Evolutionary conservation across 2,113 vertebrate species (phyloP).

Genomic region (Stegostoma tigrinum): DNA sequence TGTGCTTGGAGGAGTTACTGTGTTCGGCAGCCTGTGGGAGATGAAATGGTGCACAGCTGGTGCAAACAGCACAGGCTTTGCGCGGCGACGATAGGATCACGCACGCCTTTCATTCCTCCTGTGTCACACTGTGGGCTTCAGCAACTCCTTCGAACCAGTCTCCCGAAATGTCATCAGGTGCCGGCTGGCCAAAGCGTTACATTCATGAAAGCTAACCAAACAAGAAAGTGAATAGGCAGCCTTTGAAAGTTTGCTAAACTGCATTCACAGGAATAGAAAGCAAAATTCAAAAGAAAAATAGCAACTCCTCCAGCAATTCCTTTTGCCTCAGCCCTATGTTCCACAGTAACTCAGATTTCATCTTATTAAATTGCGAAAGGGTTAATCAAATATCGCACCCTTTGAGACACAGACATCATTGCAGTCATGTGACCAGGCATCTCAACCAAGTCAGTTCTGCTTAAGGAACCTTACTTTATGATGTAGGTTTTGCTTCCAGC

Average conservation of each 20-base stretch:
- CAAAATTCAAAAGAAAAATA: no score
- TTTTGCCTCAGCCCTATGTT: no score
- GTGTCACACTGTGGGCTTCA: not conserved
- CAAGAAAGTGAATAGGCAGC: not conserved
- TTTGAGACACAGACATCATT: not conserved
- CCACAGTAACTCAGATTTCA: no score
- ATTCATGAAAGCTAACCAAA: not conserved
- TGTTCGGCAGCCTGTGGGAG: not conserved
- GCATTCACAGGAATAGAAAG: no score
- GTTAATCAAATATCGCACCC: no score
- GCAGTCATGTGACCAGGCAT: not conserved
- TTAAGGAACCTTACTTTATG: not conserved
- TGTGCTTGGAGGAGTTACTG: not conserved
- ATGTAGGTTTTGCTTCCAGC: no score
- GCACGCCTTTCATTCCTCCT: not conserved
- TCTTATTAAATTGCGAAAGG: no score
- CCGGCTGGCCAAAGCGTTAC: not conserved
- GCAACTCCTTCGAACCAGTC: not conserved
- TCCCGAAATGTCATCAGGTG: not conserved
- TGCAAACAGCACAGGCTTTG: not conserved
- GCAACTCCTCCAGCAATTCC: no score
- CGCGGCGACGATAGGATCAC: not conserved
- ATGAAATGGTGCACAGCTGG: not conserved
- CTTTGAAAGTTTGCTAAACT: not conserved
- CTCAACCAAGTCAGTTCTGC: not conserved